Conservation (phyloP, 2,888 invertebrate genomes). For the Cordilura impudica region DNA sequence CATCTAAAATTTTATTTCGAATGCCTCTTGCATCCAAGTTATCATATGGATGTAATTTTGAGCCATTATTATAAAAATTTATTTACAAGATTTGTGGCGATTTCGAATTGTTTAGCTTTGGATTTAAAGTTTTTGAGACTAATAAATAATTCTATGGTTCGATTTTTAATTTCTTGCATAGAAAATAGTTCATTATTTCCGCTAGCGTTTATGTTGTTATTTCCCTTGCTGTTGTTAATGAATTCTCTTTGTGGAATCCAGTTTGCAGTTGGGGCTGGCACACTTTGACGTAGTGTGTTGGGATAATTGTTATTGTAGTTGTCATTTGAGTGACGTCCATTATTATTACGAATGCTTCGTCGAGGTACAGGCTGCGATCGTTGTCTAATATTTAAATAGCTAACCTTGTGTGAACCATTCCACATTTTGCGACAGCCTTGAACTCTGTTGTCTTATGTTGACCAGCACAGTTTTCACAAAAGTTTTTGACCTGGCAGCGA, state of each 20-base stretch:
- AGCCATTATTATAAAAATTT: no score
- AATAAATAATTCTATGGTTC: no score
- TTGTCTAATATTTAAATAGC: not conserved
- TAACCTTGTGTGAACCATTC: not conserved
- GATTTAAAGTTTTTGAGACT: not conserved
- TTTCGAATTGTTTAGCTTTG: constrained; percentile 26
- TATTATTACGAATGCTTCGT: not conserved
- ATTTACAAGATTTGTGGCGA: constrained; percentile 14
- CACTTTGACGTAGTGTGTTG: constrained; percentile 10
- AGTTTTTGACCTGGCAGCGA: no score
- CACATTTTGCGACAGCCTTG: no score
- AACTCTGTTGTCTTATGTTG: no score
- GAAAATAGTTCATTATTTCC: no score
- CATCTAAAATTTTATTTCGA: no score
- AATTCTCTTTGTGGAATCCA: not conserved
- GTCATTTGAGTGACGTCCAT: not conserved
- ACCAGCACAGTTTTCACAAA: no score
- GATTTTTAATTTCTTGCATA: no score
- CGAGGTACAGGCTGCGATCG: not conserved
- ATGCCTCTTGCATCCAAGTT: no score
- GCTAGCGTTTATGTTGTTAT: not conserved
- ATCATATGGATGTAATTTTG: no score
- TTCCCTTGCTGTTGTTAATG: not conserved
- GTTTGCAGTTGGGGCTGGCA: not conserved
- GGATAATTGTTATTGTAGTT: constrained; percentile 23